Percentiles rank a stretch among this genome's conserved stretches.
Conservation (phyloP, 2,888 invertebrate species). For the Matsumyia berberina region DNA sequence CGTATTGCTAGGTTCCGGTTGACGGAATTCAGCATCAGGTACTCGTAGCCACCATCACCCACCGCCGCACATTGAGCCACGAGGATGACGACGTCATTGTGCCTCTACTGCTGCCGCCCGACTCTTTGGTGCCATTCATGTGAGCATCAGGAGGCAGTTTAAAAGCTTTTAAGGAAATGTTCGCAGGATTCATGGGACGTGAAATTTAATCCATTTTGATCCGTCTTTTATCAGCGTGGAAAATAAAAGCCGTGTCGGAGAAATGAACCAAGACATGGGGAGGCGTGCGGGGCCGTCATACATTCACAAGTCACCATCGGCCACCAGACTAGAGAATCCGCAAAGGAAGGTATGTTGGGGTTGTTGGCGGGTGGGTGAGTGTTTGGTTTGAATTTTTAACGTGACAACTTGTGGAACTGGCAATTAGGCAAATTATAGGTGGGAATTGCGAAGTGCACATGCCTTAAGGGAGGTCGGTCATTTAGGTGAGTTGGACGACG, state of each 20-base stretch:
- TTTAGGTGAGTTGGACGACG: neutral
- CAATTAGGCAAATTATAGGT: conserved; percentile 9
- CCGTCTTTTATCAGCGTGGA: conserved; percentile 58
- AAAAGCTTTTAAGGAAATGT: conserved; percentile 75
- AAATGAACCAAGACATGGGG: conserved; percentile 65
- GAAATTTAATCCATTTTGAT: conserved; percentile 76
- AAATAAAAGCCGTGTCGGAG: conserved; percentile 54
- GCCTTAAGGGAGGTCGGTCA: conserved; percentile 9
- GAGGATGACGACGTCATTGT: conserved; percentile 9
- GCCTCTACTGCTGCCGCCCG: neutral
- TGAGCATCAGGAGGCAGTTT: conserved; percentile 72
- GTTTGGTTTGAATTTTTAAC: too few relatives aligned
- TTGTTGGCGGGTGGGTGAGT: neutral
- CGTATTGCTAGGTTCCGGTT: conserved; percentile 64
- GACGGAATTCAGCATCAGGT: conserved; percentile 42
- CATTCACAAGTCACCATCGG: neutral
- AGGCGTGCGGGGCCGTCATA: neutral
- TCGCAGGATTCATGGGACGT: conserved; percentile 67
- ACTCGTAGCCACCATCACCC: conserved; percentile 1
- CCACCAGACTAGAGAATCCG: neutral
- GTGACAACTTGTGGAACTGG: neutral
- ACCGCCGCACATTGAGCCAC: neutral
- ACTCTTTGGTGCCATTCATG: conserved; percentile 56
- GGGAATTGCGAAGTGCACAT: conserved; percentile 22
- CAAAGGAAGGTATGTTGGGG: too few relatives aligned